These are phyloP conservation scores for Emydocephalus ijimae DNA, from an alignment of 2,113 vertebrate genomes.

Conservation along the genomic window DNA sequence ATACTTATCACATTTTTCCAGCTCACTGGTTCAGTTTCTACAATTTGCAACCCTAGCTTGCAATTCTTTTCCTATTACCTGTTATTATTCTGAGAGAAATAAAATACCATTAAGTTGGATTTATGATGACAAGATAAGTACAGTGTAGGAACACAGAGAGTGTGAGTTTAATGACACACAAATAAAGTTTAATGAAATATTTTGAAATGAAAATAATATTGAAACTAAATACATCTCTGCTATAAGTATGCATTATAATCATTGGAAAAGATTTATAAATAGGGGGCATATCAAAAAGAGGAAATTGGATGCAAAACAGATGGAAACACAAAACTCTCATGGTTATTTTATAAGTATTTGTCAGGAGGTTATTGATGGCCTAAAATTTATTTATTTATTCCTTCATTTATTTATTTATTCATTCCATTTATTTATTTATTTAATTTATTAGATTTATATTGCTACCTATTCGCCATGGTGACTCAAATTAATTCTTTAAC, in stretches of 20 bases:
- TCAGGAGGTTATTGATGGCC: background rate
- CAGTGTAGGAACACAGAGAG: slow-evolving; percentile 16
- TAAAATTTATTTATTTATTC: background rate
- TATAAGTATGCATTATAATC: slow-evolving; percentile 48
- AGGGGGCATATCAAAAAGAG: slow-evolving; percentile 39
- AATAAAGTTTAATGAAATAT: slow-evolving; percentile 68
- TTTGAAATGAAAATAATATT: slow-evolving; percentile 65
- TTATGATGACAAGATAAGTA: slow-evolving; percentile 67
- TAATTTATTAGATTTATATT: too few species aligned
- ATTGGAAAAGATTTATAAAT: slow-evolving; percentile 38
- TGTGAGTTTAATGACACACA: slow-evolving; percentile 59
- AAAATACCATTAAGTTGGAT: slow-evolving; percentile 62
- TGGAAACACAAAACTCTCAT: background rate
- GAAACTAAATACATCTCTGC: slow-evolving; percentile 51
- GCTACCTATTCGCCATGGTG: too few species aligned
- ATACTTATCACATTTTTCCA: slow-evolving; percentile 64
- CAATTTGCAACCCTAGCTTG: slow-evolving; percentile 60
- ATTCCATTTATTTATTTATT: too few species aligned
- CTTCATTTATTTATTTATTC: too few species aligned
- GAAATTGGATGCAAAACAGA: slow-evolving; percentile 25
- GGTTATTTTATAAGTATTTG: background rate
- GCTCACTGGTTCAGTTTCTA: slow-evolving; percentile 50
- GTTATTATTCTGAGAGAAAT: slow-evolving; percentile 66
- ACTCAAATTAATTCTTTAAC: background rate
- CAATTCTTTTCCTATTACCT: slow-evolving; percentile 64